Conservation (phyloP, 2,797 vertebrate species). For the Xerus rutilus region DNA sequence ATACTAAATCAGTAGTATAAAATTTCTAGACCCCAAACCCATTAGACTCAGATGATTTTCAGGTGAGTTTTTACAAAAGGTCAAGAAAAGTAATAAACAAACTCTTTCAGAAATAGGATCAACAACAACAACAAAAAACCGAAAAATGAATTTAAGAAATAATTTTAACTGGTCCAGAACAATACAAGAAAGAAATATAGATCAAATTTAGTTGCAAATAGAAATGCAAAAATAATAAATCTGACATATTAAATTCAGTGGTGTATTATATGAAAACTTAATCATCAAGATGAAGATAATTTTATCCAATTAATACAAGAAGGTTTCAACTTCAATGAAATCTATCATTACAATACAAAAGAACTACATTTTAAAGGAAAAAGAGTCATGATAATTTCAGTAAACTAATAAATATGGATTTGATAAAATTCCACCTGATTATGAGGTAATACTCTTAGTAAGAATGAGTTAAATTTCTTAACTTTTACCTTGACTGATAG, state of each 20-base stretch:
- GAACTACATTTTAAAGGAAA: background rate
- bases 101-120: background rate
- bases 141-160: background rate
- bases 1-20: background rate
- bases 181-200: background rate
- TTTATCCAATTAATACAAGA: background rate
- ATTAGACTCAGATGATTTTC: background rate
- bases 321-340: constrained; percentile 21
- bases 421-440: background rate
- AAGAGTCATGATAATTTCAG: background rate
- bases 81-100: background rate
- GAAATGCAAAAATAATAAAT: constrained; percentile 27
- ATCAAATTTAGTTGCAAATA: background rate
- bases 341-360: background rate
- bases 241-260: background rate
- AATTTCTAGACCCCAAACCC: background rate
- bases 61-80: constrained; percentile 1
- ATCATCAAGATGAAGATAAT: background rate
- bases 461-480: background rate
- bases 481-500: background rate
- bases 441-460: background rate
- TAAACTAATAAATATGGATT: background rate
- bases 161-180: background rate
- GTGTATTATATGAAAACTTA: background rate
- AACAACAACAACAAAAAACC: background rate